A percentile compares a stretch with the other conserved stretches of the same genome.
phyloP scores from a whole-genome alignment of 2,113 vertebrate species.

The Pontoporia blainvillei region DNA sequence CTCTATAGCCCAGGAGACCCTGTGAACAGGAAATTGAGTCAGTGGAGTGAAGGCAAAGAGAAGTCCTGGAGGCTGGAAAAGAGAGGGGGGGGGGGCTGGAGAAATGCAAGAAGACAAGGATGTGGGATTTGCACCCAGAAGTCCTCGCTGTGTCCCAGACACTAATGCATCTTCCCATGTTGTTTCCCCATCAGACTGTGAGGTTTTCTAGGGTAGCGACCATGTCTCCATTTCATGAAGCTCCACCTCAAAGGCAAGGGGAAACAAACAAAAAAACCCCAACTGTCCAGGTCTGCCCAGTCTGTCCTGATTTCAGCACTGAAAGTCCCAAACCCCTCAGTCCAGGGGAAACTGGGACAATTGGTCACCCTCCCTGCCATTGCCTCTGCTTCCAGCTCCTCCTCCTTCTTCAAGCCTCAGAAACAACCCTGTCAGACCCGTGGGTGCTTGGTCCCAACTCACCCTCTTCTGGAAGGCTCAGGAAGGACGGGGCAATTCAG shows the following conservation, averaged over 20 bases:
- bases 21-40: background rate
- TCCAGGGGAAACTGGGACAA: background rate
- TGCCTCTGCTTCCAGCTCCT: background rate
- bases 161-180: accelerated
- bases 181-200: accelerated
- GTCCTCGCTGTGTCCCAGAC: background rate
- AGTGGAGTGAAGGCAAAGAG: background rate
- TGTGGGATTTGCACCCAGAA: background rate
- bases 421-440: background rate
- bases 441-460: background rate
- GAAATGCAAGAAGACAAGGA: background rate
- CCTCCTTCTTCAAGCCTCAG: background rate
- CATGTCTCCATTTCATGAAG: background rate
- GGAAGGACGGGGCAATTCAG: background rate
- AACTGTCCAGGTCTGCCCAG: accelerated
- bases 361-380: background rate
- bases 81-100: background rate
- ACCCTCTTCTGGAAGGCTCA: background rate
- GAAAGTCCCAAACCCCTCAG: background rate
- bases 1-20: background rate
- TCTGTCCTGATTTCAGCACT: background rate
- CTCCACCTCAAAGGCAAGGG: background rate
- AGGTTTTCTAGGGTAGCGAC: background rate
- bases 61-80: background rate
- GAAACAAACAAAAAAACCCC: background rate